A percentile compares a stretch with the other conserved stretches of the same genome.
Evolutionary conservation across 2,888 invertebrate species (phyloP).

Genomic region (Buathra laborator): DNA sequence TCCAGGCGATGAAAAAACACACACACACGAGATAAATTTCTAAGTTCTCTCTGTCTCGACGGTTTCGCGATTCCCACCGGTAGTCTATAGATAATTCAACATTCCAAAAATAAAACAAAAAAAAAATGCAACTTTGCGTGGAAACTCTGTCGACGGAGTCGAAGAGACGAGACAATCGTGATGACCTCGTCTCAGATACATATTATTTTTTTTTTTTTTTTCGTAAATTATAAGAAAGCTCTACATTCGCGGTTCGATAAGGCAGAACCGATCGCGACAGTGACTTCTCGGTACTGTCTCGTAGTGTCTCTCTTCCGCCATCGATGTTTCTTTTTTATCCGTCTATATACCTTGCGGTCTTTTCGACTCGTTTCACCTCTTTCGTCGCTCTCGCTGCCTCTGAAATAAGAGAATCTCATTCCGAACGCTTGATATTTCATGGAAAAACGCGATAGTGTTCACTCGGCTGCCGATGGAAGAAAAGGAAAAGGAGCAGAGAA

Average conservation of each 20-base stretch:
- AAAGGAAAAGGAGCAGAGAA: constrained; percentile 69
- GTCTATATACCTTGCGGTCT: constrained; percentile 8
- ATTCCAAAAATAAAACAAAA: background rate
- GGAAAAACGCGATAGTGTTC: constrained; percentile 72
- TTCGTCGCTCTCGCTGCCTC: constrained; percentile 31
- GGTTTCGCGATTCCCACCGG: constrained; percentile 23
- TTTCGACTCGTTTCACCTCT: constrained; percentile 32
- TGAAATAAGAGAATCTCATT: constrained; percentile 80
- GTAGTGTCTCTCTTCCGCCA: background rate
- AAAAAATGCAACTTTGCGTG: constrained; percentile 11
- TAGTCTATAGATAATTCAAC: constrained; percentile 48
- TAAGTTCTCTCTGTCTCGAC: background rate
- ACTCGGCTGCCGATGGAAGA: constrained; percentile 64
- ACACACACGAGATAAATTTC: background rate
- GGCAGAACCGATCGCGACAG: background rate
- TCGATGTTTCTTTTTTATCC: background rate
- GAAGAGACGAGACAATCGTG: constrained; percentile 7
- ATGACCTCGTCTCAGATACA: constrained; percentile 30
- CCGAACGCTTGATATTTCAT: constrained; percentile 81
- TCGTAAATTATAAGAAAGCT: constrained; percentile 60
- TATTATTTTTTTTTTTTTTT: constrained; percentile 32
- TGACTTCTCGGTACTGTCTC: too few relatives aligned
- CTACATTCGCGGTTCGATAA: constrained; percentile 10
- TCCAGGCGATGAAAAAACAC: too few relatives aligned
- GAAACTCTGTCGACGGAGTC: background rate